These are phyloP conservation scores for Heliothis peltigera DNA, from an alignment of 2,888 invertebrate genomes.

Conservation along the genomic window DNA sequence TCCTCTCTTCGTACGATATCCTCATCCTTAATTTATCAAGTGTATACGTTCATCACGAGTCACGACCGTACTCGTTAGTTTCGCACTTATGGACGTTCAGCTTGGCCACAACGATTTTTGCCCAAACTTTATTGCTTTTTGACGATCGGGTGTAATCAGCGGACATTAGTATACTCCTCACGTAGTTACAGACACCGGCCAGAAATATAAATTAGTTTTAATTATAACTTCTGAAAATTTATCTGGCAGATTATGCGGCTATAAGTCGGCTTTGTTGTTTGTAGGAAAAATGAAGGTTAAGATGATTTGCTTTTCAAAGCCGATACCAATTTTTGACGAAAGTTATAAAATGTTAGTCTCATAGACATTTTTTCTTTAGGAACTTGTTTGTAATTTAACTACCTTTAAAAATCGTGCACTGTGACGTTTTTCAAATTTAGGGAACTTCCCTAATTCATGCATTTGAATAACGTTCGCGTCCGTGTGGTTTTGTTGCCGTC, in stretches of 20 bases:
- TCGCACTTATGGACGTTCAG: slow-evolving; percentile 52
- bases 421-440: no score
- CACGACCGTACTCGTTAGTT: slow-evolving; percentile 66
- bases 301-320: slow-evolving; percentile 8
- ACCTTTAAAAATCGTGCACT: no score
- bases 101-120: slow-evolving; percentile 63
- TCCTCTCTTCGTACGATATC: slow-evolving; percentile 50
- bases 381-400: no score
- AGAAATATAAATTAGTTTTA: slow-evolving; percentile 62
- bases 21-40: slow-evolving; percentile 57
- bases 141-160: slow-evolving; percentile 66
- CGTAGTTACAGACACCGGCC: slow-evolving; percentile 53
- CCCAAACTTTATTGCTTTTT: slow-evolving; percentile 66
- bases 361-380: no score
- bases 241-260: slow-evolving; percentile 46
- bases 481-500: neutral
- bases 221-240: slow-evolving; percentile 59
- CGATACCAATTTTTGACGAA: slow-evolving; percentile 11
- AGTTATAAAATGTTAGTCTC: no score
- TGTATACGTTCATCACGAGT: slow-evolving; percentile 62
- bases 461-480: neutral
- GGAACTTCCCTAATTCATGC: neutral
- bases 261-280: slow-evolving; percentile 43
- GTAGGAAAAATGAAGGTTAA: slow-evolving; percentile 24
- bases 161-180: slow-evolving; percentile 55